phyloP scores from a whole-genome alignment of 30 jellyfish, hydroid and myxozoan species.

The Sanderia malayensis region DNA sequence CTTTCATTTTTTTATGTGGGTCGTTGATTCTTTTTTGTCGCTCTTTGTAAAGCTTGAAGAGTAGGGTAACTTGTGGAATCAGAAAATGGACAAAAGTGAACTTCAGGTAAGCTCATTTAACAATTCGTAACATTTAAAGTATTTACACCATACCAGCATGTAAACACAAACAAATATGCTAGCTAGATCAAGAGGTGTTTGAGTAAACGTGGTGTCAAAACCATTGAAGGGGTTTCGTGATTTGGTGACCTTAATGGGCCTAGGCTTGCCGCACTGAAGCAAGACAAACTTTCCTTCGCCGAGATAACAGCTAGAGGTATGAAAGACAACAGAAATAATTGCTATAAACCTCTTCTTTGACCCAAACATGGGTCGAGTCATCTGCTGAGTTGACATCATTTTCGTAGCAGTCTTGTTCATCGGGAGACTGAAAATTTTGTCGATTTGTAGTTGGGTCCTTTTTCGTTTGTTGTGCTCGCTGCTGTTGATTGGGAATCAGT shows the following conservation, averaged over 20 bases:
- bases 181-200: too few species aligned
- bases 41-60: constrained; percentile 53
- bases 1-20: constrained; percentile 54
- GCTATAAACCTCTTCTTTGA: constrained; percentile 47
- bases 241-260: too few species aligned
- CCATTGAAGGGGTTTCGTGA: too few species aligned
- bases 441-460: background rate
- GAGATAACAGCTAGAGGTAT: too few species aligned
- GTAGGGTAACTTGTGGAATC: constrained; percentile 42
- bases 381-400: constrained; percentile 31
- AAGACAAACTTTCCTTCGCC: too few species aligned
- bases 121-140: too few species aligned
- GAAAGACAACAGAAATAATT: background rate
- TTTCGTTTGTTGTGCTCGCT: background rate
- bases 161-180: too few species aligned
- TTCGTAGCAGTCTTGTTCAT: constrained; percentile 48
- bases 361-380: constrained; percentile 57
- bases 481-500: constrained; percentile 23
- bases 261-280: too few species aligned
- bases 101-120: too few species aligned
- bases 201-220: too few species aligned
- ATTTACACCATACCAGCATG: too few species aligned
- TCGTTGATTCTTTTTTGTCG: constrained; percentile 42
- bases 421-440: constrained; percentile 24
- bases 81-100: too few species aligned